Evolutionary conservation across 53 echinoderm and acorn worm genomes (phyloP).

Genomic region (Apostichopus leukothele): DNA sequence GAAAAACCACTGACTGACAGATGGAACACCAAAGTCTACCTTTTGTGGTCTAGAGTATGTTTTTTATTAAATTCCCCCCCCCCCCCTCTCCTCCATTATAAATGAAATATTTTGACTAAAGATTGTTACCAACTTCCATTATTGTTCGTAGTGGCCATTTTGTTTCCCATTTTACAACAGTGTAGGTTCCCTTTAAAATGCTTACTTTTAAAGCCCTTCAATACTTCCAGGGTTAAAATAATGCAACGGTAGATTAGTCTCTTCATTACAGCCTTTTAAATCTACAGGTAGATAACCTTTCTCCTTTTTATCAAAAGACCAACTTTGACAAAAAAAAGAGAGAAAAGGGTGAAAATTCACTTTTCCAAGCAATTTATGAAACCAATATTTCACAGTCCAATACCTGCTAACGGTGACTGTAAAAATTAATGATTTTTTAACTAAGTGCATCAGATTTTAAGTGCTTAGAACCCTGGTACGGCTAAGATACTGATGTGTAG

Average conservation of each 20-base stretch:
- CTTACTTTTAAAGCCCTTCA: neutral
- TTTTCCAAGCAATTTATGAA: neutral
- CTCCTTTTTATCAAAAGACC: neutral
- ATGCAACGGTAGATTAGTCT: neutral
- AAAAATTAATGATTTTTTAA: neutral
- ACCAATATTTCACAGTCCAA: neutral
- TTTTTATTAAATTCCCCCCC: too few species aligned
- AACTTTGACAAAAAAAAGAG: too few species aligned
- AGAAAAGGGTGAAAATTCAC: too few species aligned
- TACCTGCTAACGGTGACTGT: neutral
- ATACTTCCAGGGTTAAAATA: neutral
- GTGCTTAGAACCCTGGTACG: neutral
- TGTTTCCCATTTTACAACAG: neutral
- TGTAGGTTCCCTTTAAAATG: neutral
- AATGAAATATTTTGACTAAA: too few species aligned
- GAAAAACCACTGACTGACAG: too few species aligned
- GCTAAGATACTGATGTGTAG: neutral
- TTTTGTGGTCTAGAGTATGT: too few species aligned
- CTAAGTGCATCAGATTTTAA: neutral
- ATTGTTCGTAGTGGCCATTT: too few species aligned
- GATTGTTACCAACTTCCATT: too few species aligned
- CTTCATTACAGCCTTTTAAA: neutral
- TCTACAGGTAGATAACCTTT: neutral
- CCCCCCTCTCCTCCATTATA: too few species aligned
- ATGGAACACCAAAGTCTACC: too few species aligned